Base-by-base conservation (phyloP, 2,113 vertebrate genomes). In the Protobothrops flavoviridis region DNA sequence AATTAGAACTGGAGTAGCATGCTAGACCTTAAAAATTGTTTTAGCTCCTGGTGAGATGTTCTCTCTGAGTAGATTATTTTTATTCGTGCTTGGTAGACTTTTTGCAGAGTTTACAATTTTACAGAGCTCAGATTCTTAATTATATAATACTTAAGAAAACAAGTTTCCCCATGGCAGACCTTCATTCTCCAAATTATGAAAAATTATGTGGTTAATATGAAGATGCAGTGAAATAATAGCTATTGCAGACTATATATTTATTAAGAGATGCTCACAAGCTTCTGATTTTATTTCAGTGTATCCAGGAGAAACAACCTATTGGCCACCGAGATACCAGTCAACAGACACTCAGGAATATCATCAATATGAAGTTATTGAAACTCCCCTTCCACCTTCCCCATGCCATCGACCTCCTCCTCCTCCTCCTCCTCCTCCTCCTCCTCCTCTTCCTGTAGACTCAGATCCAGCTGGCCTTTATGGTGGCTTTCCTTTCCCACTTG, bases 401-500 rank as follows among this genome's bases (percentile, higher is more conserved):
- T 96, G 92, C 4, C 97, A 96, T 93, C 97, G 97, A 21, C 92
- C 93, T 0, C 95, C 96, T 0, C 95, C 96, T 0, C 95, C 96
- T 0, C 94, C 93, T 0, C 95, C 96, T 0, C 95, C 96, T 0
- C 95, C 96, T 0, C 94, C 95, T 0, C 95, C 96, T 1, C 95
- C 96, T 0, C 95, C 96, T 0, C 94, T 95, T 0, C 12, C 52
- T 0, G 57, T 94, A 0, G 98, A 98, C 89, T 91, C 98, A 0
- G 98, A 99, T 2, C 96, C 98, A 0, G 97, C 97, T 13, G 97
- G 97, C 11, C 98, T 98, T 26, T 99, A 99, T 0, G 98, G 98
- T 0, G 99, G 99, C 15, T 99, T 99, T 93, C 99, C 99, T 0
- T 99, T 99, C 96, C 99, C 99, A 0, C 97, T 99, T 95, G 98